Base-by-base conservation (phyloP, 2,113 vertebrate genomes). In the Gasterosteus nipponicus region DNA sequence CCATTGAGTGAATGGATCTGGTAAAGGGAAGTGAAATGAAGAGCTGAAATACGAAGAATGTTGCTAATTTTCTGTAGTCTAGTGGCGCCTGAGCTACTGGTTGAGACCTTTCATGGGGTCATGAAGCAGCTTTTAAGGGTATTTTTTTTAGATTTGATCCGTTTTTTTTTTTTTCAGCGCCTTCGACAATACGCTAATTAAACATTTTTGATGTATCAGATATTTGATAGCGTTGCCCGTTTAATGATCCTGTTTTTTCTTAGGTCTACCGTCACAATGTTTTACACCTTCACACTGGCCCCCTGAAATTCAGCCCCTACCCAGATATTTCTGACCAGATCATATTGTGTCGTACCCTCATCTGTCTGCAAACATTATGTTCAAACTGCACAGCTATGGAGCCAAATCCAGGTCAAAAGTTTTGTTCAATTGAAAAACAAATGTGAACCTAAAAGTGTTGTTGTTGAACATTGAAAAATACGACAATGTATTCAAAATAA, bases 1-100 rank as follows among this genome's bases (percentile, higher is more conserved):
- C 42, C 10, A 15, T 39, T 2, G 16, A 71, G 49, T 41, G 51
- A 71, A n/a, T 69, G 66, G 60, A 15, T 86, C 62, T 77, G 38
- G 61, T 26, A 69, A 75, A 74, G n/a, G 9, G 4, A 58, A 12
- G 44, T 54, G 61, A 35, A n/a, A 63, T 11, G 10, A 59, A 38
- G 9, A 39, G 33, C 38, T 41, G 18, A 59, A 31, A 46, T 58
- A 33, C 19, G 57, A 39, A 26, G 47, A 71, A 54, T 75, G 38
- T 26, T 73, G 39, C 63, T 58, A 5, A 44, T 70, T 49, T 70
- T 62, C 56, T 76, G 61, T 31, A 38, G 53, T 42, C 38, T 41
- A 14, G 26, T 46, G 49, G 53, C 61, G 54, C 35, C 51, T 38
- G 42, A 44, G 19, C 39, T 64, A 69, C 26, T 67, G 69, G 58